Evolutionary conservation across 2,888 invertebrate genomes (phyloP), one percentile per base, ranked within the genome.

Genomic region (Tetragonula carbonaria): DNA sequence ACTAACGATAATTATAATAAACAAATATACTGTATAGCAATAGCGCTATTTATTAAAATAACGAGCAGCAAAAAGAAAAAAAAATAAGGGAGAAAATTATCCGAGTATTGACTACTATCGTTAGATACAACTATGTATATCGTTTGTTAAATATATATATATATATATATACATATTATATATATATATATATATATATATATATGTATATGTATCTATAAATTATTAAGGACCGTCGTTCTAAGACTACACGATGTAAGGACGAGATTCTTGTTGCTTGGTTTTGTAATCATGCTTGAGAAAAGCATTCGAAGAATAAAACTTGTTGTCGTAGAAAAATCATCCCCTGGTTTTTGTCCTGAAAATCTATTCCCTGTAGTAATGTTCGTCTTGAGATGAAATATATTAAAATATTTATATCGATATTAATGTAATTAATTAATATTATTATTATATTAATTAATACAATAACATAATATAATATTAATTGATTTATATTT

Each of bases 221-320:
- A 91, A 90, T 79, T 90, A 92, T 86, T 87, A 88, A 87, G 88
- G 85, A 88, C 80, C 88, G 90, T 93, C 91, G 91, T 91, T 91
- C 86, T 91, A 91, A 93, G 93, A 92, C 92, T 92, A 91, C 90
- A 93, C 88, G 86, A 90, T 88, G 87, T 92, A 92, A 92, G 90
- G 78, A 90, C 87, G 90, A 90, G 89, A 91, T 92, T 92, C 91
- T 94, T 95, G 95, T 95, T 95, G 95, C 95, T 95, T 95, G 93
- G 94, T 95, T 95, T 95, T 95, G 93, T 95, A 95, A 95, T 94
- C 93, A 93, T 94, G 94, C 94, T 95, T 94, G 92, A 93, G 87
- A 92, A 92, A 93, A 93, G 92, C 93, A 93, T 92, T 91, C 85
- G 90, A 91, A 92, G 89, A 93, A 94, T 93, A 94, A 94, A 93